A percentile compares a stretch with the other conserved stretches of the same genome.
Evolutionary conservation across 2,888 invertebrate species (phyloP).

Genomic region (Rutpela maculata): DNA sequence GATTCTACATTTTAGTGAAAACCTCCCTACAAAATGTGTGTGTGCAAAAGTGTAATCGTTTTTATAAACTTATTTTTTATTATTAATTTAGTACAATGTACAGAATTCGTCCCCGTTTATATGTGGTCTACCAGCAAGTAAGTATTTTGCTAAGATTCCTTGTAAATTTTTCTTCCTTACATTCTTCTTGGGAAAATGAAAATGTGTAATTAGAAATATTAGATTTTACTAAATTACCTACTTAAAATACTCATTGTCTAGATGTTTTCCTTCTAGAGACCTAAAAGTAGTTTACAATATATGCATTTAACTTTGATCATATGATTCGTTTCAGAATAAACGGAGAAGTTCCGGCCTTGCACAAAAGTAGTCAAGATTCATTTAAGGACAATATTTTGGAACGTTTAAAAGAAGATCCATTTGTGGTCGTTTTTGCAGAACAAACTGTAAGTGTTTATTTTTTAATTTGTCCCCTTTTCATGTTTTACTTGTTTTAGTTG

Average conservation of each 20-base stretch:
- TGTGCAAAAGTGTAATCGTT: slow-evolving; percentile 40
- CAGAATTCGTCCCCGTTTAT: slow-evolving; percentile 71
- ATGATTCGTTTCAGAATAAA: slow-evolving; percentile 57
- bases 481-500: slow-evolving; percentile 68
- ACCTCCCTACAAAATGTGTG: slow-evolving; percentile 49
- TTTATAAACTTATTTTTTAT: slow-evolving; percentile 45
- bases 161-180: slow-evolving; percentile 51
- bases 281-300: not conserved
- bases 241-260: not conserved
- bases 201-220: not conserved
- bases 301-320: slow-evolving; percentile 16
- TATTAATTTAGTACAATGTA: slow-evolving; percentile 54
- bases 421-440: slow-evolving; percentile 75
- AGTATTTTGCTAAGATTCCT: slow-evolving; percentile 53
- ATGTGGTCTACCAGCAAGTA: slow-evolving; percentile 71
- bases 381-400: slow-evolving; percentile 68
- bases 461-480: slow-evolving; percentile 19
- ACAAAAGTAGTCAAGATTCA: slow-evolving; percentile 68
- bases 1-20: slow-evolving; percentile 43
- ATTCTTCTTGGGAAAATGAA: slow-evolving; percentile 26
- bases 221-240: not conserved
- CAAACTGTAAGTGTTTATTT: slow-evolving; percentile 72
- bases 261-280: not conserved
- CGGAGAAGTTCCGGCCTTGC: slow-evolving; percentile 69
- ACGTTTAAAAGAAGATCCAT: slow-evolving; percentile 67